phyloP scores from a whole-genome alignment of 2,797 vertebrate genomes.

The Cirrhinus molitorella region DNA sequence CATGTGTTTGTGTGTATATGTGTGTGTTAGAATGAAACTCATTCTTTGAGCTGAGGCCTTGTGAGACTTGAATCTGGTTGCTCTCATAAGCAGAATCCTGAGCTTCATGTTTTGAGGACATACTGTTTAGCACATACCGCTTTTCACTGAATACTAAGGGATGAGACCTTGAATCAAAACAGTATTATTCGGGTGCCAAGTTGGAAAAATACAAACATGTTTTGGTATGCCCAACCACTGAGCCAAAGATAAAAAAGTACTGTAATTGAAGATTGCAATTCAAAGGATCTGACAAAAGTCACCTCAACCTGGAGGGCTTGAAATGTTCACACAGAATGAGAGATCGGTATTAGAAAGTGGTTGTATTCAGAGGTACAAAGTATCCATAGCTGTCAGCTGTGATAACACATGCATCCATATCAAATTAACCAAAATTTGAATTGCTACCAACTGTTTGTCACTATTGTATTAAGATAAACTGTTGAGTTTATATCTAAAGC shows the following conservation, averaged over 20 bases:
- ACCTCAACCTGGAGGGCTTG: background rate
- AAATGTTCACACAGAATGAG: constrained; percentile 4
- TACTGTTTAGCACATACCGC: constrained; percentile 36
- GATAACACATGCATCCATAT: background rate
- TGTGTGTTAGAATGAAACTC: constrained; percentile 15
- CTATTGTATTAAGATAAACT: background rate
- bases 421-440: background rate
- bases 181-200: constrained; percentile 13
- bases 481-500: background rate
- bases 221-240: constrained; percentile 29
- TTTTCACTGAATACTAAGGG: constrained; percentile 30
- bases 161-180: constrained; percentile 35
- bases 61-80: constrained; percentile 43
- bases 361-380: background rate
- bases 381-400: background rate
- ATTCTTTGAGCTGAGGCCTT: constrained; percentile 38
- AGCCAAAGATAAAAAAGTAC: constrained; percentile 45
- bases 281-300: background rate
- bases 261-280: background rate
- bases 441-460: background rate
- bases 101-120: constrained; percentile 34
- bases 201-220: constrained; percentile 44
- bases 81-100: constrained; percentile 51
- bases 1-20: background rate
- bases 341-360: constrained; percentile 22